phyloP scores from a whole-genome alignment of 2,113 vertebrate genomes.

The Ancistrus triradiatus region DNA sequence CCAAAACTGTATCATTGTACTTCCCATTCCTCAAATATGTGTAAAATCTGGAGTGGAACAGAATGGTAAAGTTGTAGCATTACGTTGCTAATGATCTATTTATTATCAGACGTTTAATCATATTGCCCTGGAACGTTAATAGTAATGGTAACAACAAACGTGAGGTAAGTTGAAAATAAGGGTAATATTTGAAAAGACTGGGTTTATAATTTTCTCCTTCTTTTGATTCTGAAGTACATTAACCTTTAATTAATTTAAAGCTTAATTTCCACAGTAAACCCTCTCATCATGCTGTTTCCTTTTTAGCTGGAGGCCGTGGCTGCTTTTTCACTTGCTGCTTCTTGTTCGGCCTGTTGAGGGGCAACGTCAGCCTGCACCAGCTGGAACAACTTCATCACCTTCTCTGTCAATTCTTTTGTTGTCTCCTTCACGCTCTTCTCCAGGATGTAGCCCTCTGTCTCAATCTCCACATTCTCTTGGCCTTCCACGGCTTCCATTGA shows the following conservation, averaged over 20 bases:
- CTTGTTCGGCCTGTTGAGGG: not conserved
- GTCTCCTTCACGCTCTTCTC: constrained; percentile 74
- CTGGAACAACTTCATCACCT: constrained; percentile 51
- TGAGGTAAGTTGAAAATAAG: too few relatives aligned
- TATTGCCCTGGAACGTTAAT: too few relatives aligned
- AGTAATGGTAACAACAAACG: too few relatives aligned
- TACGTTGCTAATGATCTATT: not conserved
- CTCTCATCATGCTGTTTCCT: not conserved
- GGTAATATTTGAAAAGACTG: not conserved
- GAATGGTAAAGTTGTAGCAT: not conserved
- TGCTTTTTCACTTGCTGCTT: constrained; percentile 48
- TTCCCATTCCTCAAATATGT: not conserved
- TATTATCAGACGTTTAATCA: constrained; percentile 2
- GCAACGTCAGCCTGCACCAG: constrained; percentile 56
- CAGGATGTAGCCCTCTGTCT: constrained; percentile 78
- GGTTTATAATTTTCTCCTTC: not conserved
- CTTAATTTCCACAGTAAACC: not conserved
- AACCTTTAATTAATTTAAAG: not conserved
- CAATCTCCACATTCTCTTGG: constrained; percentile 65
- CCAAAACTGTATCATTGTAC: not conserved
- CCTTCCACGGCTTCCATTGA: constrained; percentile 72
- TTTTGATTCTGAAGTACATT: not conserved
- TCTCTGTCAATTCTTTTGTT: constrained; percentile 54
- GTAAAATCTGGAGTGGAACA: not conserved
- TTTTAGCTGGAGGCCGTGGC: constrained; percentile 58